These are phyloP conservation scores for Aphodius sticticus DNA, from an alignment of 2,888 invertebrate species.

Conservation along the genomic window DNA sequence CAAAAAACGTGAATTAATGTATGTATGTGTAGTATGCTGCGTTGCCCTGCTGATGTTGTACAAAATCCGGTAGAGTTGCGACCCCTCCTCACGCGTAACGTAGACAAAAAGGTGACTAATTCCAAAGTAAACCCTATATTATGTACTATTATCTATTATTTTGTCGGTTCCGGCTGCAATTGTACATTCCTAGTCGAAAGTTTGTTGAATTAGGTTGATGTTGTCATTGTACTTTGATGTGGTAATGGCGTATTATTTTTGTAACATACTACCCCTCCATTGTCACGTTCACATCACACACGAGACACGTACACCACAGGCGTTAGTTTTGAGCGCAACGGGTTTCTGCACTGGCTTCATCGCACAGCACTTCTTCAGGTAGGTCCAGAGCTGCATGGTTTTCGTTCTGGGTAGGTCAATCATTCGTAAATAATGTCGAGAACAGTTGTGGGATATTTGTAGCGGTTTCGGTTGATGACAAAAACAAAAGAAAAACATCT, in stretches of 20 bases:
- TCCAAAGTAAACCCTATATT: not conserved
- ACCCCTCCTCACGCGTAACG: not conserved
- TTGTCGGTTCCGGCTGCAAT: not conserved
- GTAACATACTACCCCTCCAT: conserved; percentile 20
- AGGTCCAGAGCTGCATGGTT: not conserved
- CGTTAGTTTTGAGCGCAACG: not conserved
- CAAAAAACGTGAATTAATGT: conserved; percentile 62
- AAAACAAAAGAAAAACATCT: too few relatives aligned
- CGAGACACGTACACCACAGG: not conserved
- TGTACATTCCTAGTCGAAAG: conserved; percentile 4
- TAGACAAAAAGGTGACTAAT: conserved; percentile 18
- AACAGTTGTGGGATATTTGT: not conserved
- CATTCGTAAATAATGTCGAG: not conserved
- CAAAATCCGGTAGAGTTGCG: conserved; percentile 57
- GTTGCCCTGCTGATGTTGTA: conserved; percentile 60
- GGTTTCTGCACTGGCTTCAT: not conserved
- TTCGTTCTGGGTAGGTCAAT: not conserved
- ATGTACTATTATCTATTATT: not conserved
- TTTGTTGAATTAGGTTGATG: not conserved
- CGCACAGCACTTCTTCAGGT: not conserved
- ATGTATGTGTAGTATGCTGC: conserved; percentile 62
- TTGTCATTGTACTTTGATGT: not conserved
- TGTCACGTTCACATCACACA: conserved; percentile 13
- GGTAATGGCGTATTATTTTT: conserved; percentile 31
- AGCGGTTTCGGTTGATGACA: too few relatives aligned